Evolutionary conservation across 2,113 vertebrate genomes (phyloP), one percentile per base, ranked within the genome.

Genomic region (Zosterops hypoxanthus): DNA sequence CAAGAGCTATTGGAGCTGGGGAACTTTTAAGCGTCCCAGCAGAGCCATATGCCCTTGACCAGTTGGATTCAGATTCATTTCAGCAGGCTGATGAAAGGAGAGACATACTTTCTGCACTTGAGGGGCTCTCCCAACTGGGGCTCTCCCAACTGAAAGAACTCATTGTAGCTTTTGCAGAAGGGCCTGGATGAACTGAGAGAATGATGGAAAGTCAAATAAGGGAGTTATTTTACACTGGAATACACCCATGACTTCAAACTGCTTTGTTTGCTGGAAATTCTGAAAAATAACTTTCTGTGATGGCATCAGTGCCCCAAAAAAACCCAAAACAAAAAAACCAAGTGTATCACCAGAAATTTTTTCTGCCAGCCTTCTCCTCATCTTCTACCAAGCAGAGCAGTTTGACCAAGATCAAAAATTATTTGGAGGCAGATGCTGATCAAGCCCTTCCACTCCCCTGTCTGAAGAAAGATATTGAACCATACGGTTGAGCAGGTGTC

Each of bases 301-400:
- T 20, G 29, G 11, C 8, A 31, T 71, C n/a, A 52, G 8, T 21
- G 4, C 36, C 59, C 2, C 5, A 39, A 47, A 70, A 31, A 41
- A 29, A 29, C 16, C 15, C 23, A 26, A 26, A 19, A 17, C 8
- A 19, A 60, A 47, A 20, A 31, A 31, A 60, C 9, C 11, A 39
- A 3, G 4, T 7, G 0, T 9, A 60, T 1, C 8, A 31, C 25
- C 12, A 55, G n/a, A 42, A 70, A 57, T 2, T 5, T 23, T 64
- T 83, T 34, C 72, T 79, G 31, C 5, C 46, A 59, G 3, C 2
- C 19, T 42, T 71, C 68, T 78, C 12, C 5, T 76, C 11, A 17
- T 47, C 47, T 86, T 80, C 28, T 18, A 77, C 12, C 11, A 73
- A 75, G 12, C 24, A 49, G 12, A 42, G 46, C 5, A 60, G 26